These are phyloP conservation scores for Tribolium freemani DNA, from an alignment of 2,888 invertebrate species.

Conservation along the genomic window DNA sequence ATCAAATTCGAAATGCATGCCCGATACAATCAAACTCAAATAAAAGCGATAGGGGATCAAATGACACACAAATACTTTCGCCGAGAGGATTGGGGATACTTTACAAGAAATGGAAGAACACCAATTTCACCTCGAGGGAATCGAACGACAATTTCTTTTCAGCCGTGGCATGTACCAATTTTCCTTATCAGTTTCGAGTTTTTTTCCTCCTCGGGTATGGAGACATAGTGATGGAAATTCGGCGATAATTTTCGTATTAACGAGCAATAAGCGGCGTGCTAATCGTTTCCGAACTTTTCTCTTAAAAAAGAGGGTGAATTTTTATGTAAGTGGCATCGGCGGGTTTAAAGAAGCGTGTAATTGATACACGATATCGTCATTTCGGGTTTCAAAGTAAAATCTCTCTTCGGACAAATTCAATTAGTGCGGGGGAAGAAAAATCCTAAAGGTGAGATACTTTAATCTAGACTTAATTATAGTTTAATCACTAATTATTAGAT, in stretches of 20 bases:
- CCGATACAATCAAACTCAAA: conserved; percentile 52
- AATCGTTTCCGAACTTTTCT: conserved; percentile 67
- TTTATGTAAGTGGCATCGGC: conserved; percentile 62
- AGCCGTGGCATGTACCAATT: conserved; percentile 64
- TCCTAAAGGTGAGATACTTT: conserved; percentile 57
- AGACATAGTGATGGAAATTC: conserved; percentile 47
- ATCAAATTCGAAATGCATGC: conserved; percentile 34
- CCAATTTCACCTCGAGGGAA: conserved; percentile 63
- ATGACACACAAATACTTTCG: conserved; percentile 47
- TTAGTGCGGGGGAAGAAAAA: neutral
- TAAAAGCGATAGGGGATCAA: conserved; percentile 56
- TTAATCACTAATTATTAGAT: conserved; percentile 65
- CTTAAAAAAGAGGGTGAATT: conserved; percentile 64
- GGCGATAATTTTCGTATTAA: conserved; percentile 55
- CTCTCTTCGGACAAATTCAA: conserved; percentile 31
- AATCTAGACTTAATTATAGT: conserved; percentile 63
- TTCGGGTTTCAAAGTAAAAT: conserved; percentile 58
- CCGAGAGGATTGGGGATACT: conserved; percentile 43
- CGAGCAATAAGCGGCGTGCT: conserved; percentile 64
- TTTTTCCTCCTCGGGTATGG: conserved; percentile 63
- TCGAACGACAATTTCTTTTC: conserved; percentile 61
- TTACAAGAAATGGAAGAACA: conserved; percentile 55
- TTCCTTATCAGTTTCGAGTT: conserved; percentile 62
- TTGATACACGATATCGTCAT: conserved; percentile 63
- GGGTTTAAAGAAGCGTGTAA: conserved; percentile 63